Evolutionary conservation across 2,888 invertebrate species (phyloP).

Genomic region (Sarcophaga carnaria): DNA sequence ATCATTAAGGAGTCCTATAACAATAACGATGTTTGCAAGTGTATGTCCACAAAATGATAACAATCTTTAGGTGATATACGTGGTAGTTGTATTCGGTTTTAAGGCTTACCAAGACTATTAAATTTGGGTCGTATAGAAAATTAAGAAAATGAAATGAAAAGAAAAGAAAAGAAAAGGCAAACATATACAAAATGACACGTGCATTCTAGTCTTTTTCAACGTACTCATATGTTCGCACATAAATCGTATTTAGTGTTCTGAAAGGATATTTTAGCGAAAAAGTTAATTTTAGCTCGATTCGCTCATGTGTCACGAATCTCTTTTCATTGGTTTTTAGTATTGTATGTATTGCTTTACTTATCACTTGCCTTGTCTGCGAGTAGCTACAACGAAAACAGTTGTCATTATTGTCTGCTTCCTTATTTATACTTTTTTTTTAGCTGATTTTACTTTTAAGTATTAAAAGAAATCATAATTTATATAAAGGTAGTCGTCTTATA

Average conservation of each 20-base stretch:
- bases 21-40: constrained; percentile 69
- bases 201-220: constrained; percentile 50
- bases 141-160: neutral
- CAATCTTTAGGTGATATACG: constrained; percentile 69
- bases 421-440: constrained; percentile 36
- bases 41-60: constrained; percentile 68
- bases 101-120: constrained; percentile 50
- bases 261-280: constrained; percentile 53
- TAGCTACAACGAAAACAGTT: constrained; percentile 63
- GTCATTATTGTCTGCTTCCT: constrained; percentile 68
- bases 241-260: constrained; percentile 57
- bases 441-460: neutral
- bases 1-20: constrained; percentile 69
- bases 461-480: neutral
- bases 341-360: neutral
- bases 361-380: constrained; percentile 43
- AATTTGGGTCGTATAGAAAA: constrained; percentile 12
- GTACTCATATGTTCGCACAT: constrained; percentile 65
- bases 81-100: constrained; percentile 48
- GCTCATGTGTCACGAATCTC: constrained; percentile 68
- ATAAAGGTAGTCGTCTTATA: neutral
- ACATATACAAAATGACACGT: constrained; percentile 59
- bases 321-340: constrained; percentile 40
- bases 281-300: constrained; percentile 66
- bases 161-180: constrained; percentile 28